Percentiles rank a stretch among this genome's conserved stretches.
These are phyloP conservation scores for Xerus inauris DNA, from an alignment of 2,113 vertebrate genomes.

Conservation along the genomic window DNA sequence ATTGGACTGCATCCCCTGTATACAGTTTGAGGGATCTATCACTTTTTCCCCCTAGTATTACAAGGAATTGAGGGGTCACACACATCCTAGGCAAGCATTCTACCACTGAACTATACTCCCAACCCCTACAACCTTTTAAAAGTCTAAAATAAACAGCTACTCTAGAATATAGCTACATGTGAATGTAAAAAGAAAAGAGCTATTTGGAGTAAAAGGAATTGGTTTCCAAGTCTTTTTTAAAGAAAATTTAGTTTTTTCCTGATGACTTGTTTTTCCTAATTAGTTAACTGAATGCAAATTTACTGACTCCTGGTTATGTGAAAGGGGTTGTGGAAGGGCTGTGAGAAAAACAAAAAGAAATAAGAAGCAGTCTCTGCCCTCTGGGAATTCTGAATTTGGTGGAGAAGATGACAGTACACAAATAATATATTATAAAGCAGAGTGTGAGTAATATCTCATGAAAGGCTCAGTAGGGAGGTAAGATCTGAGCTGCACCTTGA, in stretches of 20 bases:
- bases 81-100: background rate
- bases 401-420: background rate
- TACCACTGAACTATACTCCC: background rate
- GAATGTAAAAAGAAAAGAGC: background rate
- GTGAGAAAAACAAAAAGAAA: background rate
- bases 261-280: background rate
- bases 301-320: background rate
- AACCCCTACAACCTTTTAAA: background rate
- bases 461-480: background rate
- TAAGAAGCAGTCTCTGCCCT: background rate
- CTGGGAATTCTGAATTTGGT: background rate
- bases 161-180: background rate
- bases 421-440: background rate
- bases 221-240: constrained; percentile 34
- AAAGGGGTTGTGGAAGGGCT: background rate
- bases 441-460: background rate
- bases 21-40: background rate
- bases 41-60: background rate
- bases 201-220: background rate
- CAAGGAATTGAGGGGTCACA: background rate
- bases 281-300: background rate
- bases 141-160: background rate
- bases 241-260: background rate
- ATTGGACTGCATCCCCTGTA: background rate
- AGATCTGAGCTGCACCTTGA: background rate